These are phyloP conservation scores for Melopsittacus undulatus DNA, from an alignment of 2,797 vertebrate genomes.

Conservation along the genomic window DNA sequence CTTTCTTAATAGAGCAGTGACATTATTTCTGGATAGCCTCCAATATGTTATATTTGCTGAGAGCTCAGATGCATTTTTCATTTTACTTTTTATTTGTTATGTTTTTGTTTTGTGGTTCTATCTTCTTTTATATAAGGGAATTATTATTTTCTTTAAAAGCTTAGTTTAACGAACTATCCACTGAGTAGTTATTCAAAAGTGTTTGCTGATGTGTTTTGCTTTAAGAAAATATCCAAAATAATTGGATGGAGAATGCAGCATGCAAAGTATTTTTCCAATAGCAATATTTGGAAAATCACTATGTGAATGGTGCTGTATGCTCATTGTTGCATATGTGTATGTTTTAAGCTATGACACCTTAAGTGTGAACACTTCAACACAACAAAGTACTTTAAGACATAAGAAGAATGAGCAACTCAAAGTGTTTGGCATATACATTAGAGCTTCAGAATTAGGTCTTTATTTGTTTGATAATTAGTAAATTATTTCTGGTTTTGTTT, in stretches of 20 bases:
- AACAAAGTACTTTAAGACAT: background rate
- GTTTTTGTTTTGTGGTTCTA: slow-evolving; percentile 20
- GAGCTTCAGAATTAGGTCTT: background rate
- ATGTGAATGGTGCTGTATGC: slow-evolving; percentile 45
- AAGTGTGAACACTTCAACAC: background rate
- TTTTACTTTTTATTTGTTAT: background rate
- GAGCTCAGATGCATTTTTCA: slow-evolving; percentile 46
- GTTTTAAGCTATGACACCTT: background rate
- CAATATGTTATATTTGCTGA: slow-evolving; percentile 40
- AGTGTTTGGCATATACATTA: background rate
- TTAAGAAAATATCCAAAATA: slow-evolving; percentile 24
- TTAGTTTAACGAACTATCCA: background rate
- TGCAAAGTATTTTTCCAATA: slow-evolving; percentile 59
- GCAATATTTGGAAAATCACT: slow-evolving; percentile 49
- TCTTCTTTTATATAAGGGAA: background rate
- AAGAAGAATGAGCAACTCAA: background rate
- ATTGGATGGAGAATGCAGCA: slow-evolving; percentile 43
- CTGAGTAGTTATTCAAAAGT: background rate
- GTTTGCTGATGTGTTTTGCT: slow-evolving; percentile 41
- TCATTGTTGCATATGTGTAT: slow-evolving; percentile 58
- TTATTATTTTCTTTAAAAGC: background rate
- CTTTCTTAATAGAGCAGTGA: slow-evolving; percentile 69
- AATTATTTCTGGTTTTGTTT: background rate
- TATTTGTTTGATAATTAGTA: background rate
- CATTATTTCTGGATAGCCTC: slow-evolving; percentile 59